phyloP scores from a whole-genome alignment of 2,888 invertebrate genomes.

The Xestia xanthographa region DNA sequence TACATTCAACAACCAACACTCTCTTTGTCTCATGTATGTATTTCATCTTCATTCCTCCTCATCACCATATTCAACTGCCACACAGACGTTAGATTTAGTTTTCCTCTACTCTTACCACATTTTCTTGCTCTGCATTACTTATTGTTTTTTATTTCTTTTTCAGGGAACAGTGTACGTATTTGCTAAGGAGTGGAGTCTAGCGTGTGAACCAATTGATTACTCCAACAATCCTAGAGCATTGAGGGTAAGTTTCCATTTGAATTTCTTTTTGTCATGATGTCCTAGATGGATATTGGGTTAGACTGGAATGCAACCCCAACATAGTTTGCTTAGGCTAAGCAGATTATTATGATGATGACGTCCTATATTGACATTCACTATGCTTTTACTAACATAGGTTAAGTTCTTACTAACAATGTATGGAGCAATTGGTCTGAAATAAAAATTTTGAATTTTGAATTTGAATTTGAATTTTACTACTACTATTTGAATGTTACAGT shows the following conservation, averaged over 20 bases:
- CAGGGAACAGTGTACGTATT: conserved; percentile 53
- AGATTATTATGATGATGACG: too few species aligned
- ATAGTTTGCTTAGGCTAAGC: too few species aligned
- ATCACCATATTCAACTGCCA: background rate
- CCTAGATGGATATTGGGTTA: background rate
- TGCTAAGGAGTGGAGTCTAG: conserved; percentile 43
- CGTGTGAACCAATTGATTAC: conserved; percentile 58
- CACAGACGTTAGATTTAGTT: background rate
- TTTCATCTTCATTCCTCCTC: too few species aligned
- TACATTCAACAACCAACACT: background rate
- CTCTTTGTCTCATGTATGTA: background rate
- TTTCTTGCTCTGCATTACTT: background rate
- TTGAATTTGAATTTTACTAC: too few species aligned
- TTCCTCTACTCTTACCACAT: background rate
- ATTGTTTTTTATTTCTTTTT: conserved; percentile 18
- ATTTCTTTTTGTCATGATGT: background rate
- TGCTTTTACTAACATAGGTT: too few species aligned
- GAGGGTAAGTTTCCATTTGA: conserved; percentile 42
- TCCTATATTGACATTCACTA: background rate
- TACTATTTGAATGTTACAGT: too few species aligned
- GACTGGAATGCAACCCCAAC: too few species aligned
- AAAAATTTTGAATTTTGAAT: too few species aligned
- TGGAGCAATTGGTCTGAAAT: too few species aligned
- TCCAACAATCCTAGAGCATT: conserved; percentile 56
- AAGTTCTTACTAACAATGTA: too few species aligned